Conservation (phyloP, 2,888 invertebrate species). For the Andricus quercusramuli region DNA sequence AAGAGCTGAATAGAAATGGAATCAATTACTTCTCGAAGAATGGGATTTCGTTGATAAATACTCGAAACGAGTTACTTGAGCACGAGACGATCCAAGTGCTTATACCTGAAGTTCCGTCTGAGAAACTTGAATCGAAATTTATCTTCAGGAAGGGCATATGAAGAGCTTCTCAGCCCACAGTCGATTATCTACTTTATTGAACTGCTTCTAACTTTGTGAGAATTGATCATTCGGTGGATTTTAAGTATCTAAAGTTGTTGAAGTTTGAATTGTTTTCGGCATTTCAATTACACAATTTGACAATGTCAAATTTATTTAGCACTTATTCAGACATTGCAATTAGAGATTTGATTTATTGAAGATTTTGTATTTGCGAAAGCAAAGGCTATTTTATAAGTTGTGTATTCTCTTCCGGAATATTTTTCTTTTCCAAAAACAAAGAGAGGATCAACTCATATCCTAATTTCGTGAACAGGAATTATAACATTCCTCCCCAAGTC, state of each 20-base stretch:
- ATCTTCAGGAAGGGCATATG: background rate
- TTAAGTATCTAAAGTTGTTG: background rate
- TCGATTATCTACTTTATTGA: constrained; percentile 5
- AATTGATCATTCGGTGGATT: background rate
- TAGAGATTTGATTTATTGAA: background rate
- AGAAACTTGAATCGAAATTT: background rate
- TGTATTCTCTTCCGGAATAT: no score
- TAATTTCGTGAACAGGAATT: no score
- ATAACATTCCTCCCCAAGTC: no score
- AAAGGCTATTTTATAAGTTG: no score
- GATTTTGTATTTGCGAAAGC: no score
- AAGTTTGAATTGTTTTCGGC: background rate
- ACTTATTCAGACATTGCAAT: no score
- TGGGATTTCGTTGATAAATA: constrained; percentile 18
- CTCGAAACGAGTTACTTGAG: background rate
- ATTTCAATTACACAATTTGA: background rate
- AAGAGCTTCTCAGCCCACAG: background rate
- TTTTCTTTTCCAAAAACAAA: no score
- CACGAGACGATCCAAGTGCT: background rate
- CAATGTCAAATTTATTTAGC: no score
- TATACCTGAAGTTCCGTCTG: background rate
- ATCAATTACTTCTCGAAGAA: constrained; percentile 18
- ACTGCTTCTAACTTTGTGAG: background rate
- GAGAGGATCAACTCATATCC: no score
- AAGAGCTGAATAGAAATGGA: constrained; percentile 25